Evolutionary conservation across 2,797 vertebrate species (phyloP), one percentile per base, ranked within the genome.

Genomic region (Ispidina picta): DNA sequence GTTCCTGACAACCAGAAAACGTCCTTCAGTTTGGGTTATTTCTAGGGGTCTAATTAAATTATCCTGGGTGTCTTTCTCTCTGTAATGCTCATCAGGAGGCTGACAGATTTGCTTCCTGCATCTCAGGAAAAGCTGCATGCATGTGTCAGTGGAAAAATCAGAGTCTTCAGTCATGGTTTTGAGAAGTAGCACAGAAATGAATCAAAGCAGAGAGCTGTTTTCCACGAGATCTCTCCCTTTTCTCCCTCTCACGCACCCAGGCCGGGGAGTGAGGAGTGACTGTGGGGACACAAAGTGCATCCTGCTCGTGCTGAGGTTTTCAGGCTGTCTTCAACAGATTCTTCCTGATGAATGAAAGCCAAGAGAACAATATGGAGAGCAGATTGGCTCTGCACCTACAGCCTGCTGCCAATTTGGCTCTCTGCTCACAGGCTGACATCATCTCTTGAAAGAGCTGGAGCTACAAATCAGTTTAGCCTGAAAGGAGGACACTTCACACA

Each of bases 11-110:
- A 82, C 68, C 91, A 96, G 91, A 95, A 95, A 95, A 95, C 52
- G 60, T 62, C 86, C 77, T 95, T 95, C 83, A 71, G 65, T 77
- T 84, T 94, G 70, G 59, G 82, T 86, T 93, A 89, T 95, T 95
- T 93, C 90, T 95, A 90, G 58, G 51, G 22, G 48, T 93, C 86
- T 95, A 95, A 96, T 94, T 88, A 92, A 94, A 95, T 95, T 93
- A 92, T 88, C 46, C 78, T 74, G 91, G 54, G 31, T 83, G 80
- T 85, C 78, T 88, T 79, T 92, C 62, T 92, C 26, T 91, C 89
- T 0, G 29, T 58, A 88, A 88, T 59, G 75, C 91, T 94, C 51
- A 87, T 92, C 88, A 93, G 63, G 72, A 94, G 54, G 26, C 83
- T 93, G 92, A 90, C 91, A 95, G 91, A 94, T 91, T 91, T 15